Percentiles rank a stretch among this genome's conserved stretches.
Conservation (phyloP, 2,888 invertebrate species). For the Microchrysa polita region DNA sequence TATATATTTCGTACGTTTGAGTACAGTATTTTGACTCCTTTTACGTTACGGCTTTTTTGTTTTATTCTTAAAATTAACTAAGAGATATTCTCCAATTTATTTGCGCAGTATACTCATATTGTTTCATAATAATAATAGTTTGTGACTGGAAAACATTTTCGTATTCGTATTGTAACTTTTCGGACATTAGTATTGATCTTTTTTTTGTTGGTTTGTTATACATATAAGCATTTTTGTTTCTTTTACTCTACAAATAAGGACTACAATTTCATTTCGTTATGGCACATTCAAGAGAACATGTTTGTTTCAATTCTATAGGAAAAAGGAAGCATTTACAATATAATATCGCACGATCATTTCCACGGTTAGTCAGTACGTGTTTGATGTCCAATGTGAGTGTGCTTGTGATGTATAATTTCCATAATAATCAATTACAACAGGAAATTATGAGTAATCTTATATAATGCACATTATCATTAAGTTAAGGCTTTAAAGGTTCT, state of each 20-base stretch:
- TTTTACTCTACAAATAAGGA: constrained; percentile 31
- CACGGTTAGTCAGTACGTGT: no score
- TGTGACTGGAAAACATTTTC: neutral
- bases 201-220: neutral
- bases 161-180: neutral
- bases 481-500: no score
- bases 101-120: neutral
- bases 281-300: constrained; percentile 53
- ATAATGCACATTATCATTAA: no score
- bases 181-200: neutral
- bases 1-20: constrained; percentile 37
- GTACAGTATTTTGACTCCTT: constrained; percentile 9
- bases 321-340: constrained; percentile 21
- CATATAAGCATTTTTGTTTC: constrained; percentile 28
- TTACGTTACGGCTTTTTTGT: constrained; percentile 10
- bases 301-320: constrained; percentile 26
- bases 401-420: no score
- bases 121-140: constrained; percentile 1
- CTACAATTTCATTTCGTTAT: constrained; percentile 44
- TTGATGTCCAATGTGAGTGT: no score
- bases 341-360: neutral
- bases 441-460: no score
- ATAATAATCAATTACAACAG: no score
- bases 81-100: constrained; percentile 5
- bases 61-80: constrained; percentile 32